Evolutionary conservation across 1,140 invertebrate species (phyloP), one percentile per base, ranked within the genome.

Genomic region (Magallana angulata): DNA sequence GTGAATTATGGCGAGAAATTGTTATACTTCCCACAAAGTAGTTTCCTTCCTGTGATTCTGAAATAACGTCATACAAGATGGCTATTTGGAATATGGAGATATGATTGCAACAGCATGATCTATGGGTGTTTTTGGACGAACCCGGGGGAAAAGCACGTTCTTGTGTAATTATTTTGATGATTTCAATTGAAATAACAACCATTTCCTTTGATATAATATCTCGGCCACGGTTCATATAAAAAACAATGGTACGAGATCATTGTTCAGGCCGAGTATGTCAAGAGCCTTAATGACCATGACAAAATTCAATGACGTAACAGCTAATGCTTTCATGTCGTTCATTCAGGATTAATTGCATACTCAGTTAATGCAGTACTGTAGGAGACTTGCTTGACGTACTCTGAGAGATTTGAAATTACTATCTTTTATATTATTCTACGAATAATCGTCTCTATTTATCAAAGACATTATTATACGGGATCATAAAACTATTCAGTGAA

Each of bases 181-280:
- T 76, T 76, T 76, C 68, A 76, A 76, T 76, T 76, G 68, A 30
- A 76, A 76, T 76, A 76, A 76, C 68, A 76, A 76, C 18, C 68
- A 30, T 24, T 76, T 76, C 68, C 68, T 76, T 76, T 76, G 68
- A 76, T 76, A 76, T 76, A 76, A 76, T 76, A 76, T 76, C 68
- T 76, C 68, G 68, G 8, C 68, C 68, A 76, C 30, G 14, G 68
- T 76, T 76, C 24, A 76, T 76, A 76, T 64, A 7, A 64, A 48
- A 64, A 18, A 64, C 18, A 18, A n/a, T 64, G 16, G 16, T 64
- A n/a, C 18, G 60, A 64, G 18, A 76, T 30, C 36, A 30, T 76
- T 76, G 18, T 76, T 76, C 68, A 76, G 68, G 36, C 14, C 11
- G 68, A 36, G 68, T 76, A 11, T 12, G 68, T 9, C 68, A 76